Evolutionary conservation across 2,888 invertebrate genomes (phyloP).

Genomic region (Tryphoninae sp.): DNA sequence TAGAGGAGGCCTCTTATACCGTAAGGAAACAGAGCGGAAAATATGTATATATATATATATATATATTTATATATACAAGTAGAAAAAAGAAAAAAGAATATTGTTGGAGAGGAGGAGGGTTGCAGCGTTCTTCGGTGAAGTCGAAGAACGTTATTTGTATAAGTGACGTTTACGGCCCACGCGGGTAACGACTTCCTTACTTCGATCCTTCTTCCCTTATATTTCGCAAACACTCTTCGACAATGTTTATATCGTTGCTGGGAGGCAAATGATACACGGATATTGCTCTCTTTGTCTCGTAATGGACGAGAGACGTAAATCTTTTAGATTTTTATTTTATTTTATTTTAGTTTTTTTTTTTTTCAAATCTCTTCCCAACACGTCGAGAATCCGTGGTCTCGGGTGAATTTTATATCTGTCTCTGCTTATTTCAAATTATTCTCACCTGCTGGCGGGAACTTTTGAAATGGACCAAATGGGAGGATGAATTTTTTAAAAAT

Average conservation of each 20-base stretch:
- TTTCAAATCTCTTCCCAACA: too few relatives aligned
- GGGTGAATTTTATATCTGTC: too few relatives aligned
- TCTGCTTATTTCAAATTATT: too few relatives aligned
- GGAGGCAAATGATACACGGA: background rate
- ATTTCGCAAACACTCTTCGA: background rate
- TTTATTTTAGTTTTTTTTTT: too few relatives aligned
- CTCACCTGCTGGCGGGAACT: too few relatives aligned
- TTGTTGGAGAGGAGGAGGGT: background rate
- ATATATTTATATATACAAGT: slow-evolving; percentile 21
- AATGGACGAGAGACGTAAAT: background rate
- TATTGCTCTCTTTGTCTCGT: background rate
- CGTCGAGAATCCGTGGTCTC: too few relatives aligned
- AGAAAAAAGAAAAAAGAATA: background rate
- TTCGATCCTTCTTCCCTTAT: slow-evolving; percentile 17
- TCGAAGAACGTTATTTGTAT: slow-evolving; percentile 36
- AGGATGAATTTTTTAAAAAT: too few relatives aligned
- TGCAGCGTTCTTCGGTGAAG: slow-evolving; percentile 21
- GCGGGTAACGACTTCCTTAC: slow-evolving; percentile 30
- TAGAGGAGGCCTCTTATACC: slow-evolving; percentile 32
- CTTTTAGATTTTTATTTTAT: background rate
- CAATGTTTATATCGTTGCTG: background rate
- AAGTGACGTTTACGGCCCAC: slow-evolving; percentile 47
- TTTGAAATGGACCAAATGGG: too few relatives aligned
- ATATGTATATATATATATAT: background rate
- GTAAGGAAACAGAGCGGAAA: background rate